Percentiles rank a stretch among this genome's conserved stretches.
These are phyloP conservation scores for Neodon shergylaensis DNA, from an alignment of 2,113 vertebrate genomes.

Conservation along the genomic window DNA sequence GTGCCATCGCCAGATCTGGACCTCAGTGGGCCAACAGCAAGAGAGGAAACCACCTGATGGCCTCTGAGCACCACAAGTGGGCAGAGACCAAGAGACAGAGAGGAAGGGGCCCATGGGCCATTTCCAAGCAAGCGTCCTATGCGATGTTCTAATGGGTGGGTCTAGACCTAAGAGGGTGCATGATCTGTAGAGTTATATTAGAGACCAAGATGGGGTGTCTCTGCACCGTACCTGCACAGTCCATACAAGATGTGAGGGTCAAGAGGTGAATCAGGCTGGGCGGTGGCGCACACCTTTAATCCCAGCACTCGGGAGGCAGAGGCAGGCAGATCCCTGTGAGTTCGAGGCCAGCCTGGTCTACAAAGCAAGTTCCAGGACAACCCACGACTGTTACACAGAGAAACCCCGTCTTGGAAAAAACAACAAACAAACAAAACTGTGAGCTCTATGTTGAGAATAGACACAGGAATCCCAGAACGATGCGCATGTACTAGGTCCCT, in stretches of 20 bases:
- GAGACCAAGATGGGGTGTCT: background rate
- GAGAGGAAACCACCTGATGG: background rate
- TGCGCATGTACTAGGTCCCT: background rate
- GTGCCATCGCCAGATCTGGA: too few species aligned
- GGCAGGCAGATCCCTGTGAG: too few species aligned
- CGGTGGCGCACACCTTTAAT: too few species aligned
- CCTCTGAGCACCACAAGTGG: too few species aligned
- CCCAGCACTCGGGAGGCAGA: too few species aligned
- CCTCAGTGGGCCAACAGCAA: background rate
- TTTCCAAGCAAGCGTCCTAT: background rate
- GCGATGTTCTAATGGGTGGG: background rate
- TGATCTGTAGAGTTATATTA: background rate
- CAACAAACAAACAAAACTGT: too few species aligned
- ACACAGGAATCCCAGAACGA: background rate
- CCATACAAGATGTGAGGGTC: background rate
- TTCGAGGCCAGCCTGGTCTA: too few species aligned
- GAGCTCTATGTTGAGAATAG: background rate
- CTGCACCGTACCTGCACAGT: background rate
- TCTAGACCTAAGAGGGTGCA: background rate
- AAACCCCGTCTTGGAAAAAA: too few species aligned
- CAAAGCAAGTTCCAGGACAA: too few species aligned
- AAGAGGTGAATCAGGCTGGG: too few species aligned
- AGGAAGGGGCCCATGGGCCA: background rate
- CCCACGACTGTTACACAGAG: too few species aligned
- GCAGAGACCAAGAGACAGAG: background rate